Conservation (phyloP, 2,113 vertebrate species). For the Pterocles gutturalis region DNA sequence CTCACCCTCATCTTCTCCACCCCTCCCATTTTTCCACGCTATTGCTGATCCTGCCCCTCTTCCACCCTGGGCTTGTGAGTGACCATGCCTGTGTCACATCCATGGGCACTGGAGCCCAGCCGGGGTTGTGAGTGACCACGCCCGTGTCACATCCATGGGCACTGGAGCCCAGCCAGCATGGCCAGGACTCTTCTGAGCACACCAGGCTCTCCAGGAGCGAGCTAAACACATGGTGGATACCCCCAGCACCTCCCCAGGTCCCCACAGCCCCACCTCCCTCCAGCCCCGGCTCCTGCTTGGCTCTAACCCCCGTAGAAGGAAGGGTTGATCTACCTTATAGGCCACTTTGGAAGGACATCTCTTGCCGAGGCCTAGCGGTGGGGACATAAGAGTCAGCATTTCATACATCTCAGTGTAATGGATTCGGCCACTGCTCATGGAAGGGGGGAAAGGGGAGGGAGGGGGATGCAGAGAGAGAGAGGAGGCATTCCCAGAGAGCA, state of each 20-base stretch:
- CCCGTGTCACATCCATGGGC: not conserved
- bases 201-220: not conserved
- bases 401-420: conserved; percentile 99
- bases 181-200: not conserved
- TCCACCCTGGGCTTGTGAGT: not conserved
- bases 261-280: conserved; percentile 32
- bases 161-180: not conserved
- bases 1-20: not conserved
- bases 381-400: conserved; percentile 99
- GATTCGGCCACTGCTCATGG: conserved; percentile 96
- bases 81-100: rapidly evolving
- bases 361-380: conserved; percentile 99
- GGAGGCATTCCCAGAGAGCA: conserved; percentile 83
- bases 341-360: conserved; percentile 99
- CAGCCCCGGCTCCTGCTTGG: conserved; percentile 51
- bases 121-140: not conserved
- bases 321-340: conserved; percentile 95
- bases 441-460: conserved; percentile 75
- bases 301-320: conserved; percentile 76
- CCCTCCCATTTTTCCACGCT: not conserved
- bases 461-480: conserved; percentile 77
- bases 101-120: not conserved
- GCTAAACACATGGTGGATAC: not conserved
- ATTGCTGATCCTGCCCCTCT: not conserved
- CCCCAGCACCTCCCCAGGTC: not conserved